phyloP scores from a whole-genome alignment of 2,797 vertebrate species.

The Lagocephalus sceleratus region DNA sequence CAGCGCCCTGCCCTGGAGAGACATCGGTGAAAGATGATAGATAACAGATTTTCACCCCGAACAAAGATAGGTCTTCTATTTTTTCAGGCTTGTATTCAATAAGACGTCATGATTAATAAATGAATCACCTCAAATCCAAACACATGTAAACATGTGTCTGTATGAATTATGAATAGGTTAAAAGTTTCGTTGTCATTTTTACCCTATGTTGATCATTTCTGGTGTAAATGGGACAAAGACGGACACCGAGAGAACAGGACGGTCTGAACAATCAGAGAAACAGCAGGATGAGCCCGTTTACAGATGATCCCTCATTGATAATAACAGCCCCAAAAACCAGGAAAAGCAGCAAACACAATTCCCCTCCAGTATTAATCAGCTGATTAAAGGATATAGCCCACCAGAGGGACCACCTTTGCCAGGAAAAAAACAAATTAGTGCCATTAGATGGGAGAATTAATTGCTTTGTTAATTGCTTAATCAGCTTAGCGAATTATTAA shows the following conservation, averaged over 20 bases:
- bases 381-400: conserved; percentile 65
- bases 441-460: conserved; percentile 75
- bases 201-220: conserved; percentile 74
- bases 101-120: too few relatives aligned
- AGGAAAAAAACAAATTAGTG: conserved; percentile 76
- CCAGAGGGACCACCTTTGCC: conserved; percentile 70
- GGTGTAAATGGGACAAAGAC: conserved; percentile 66
- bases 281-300: conserved; percentile 42
- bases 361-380: conserved; percentile 61
- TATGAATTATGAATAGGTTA: conserved; percentile 75
- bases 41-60: too few relatives aligned
- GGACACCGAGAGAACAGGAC: conserved; percentile 25
- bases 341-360: conserved; percentile 39
- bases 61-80: too few relatives aligned
- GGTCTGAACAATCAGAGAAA: conserved; percentile 32
- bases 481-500: conserved; percentile 75
- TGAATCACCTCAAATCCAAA: background rate
- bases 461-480: conserved; percentile 77
- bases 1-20: conserved; percentile 86
- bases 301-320: conserved; percentile 64
- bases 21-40: conserved; percentile 1
- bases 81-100: too few relatives aligned
- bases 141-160: conserved; percentile 4
- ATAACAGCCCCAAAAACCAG: conserved; percentile 36
- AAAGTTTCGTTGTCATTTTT: conserved; percentile 79